Conservation (phyloP, 53 echinoderm and acorn worm genomes). For the Zoroaster sp. region DNA sequence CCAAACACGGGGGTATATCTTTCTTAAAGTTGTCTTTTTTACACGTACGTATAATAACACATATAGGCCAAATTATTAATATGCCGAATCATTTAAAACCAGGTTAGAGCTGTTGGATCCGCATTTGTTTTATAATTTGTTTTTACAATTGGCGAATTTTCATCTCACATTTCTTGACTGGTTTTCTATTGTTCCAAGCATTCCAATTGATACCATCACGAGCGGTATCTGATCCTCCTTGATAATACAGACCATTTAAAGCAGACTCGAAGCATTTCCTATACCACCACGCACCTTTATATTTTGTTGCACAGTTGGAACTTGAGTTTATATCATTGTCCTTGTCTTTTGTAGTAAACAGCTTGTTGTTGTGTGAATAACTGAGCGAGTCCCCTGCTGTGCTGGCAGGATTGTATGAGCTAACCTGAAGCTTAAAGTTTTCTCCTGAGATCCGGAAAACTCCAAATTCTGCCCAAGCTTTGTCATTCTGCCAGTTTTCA, state of each 20-base stretch:
- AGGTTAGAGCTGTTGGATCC: too few relatives aligned
- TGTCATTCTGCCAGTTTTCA: not conserved
- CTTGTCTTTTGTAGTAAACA: not conserved
- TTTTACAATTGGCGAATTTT: not conserved
- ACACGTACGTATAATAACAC: too few relatives aligned
- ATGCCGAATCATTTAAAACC: too few relatives aligned
- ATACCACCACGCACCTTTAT: not conserved
- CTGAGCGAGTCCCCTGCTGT: not conserved
- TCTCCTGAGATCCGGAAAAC: not conserved
- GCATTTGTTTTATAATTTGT: too few relatives aligned
- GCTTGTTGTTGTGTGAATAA: not conserved
- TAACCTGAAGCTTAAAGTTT: not conserved
- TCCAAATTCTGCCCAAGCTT: not conserved
- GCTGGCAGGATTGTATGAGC: not conserved
- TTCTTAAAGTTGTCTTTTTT: too few relatives aligned
- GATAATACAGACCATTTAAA: not conserved
- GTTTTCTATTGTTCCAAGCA: not conserved
- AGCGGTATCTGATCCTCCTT: not conserved
- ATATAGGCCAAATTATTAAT: too few relatives aligned
- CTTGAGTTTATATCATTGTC: not conserved
- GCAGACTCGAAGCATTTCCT: not conserved
- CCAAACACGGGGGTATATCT: too few relatives aligned
- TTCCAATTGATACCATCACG: not conserved
- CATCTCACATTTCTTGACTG: not conserved
- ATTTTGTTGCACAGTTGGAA: not conserved